Evolutionary conservation across 1,140 invertebrate species (phyloP), one percentile per base, ranked within the genome.

Genomic region (Atopsyche davidsoni): DNA sequence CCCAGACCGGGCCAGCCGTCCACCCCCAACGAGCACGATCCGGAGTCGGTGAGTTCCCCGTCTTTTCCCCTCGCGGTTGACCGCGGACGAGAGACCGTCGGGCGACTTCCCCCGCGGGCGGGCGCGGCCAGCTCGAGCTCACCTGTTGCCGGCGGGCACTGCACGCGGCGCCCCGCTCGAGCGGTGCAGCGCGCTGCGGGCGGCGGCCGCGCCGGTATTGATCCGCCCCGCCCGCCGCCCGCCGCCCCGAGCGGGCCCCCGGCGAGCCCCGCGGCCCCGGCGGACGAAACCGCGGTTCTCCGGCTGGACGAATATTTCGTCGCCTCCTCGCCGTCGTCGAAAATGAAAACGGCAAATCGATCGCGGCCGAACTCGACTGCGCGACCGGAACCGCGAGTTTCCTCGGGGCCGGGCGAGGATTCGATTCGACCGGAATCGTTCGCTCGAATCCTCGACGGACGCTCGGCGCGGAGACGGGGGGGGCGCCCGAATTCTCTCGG

Each of bases 1-100:
- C 68, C 69, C n/a, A 68, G 72, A 63, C 72, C 72, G 24, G 62
- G 69, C 14, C 72, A 74, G 60, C 66, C 72, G 65, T 74, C 72
- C 62, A 74, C 72, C 38, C 72, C 72, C 42, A 74, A 74, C 53
- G 65, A 70, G 13, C 72, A 74, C 51, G 72, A 74, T 62, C 69
- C 71, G 46, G 72, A 74, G 55, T 67, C 69, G 61, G 72, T 74
- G 64, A 71, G 69, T 69, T 25, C 18, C 14, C 21, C 6, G 36
- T 4, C 17, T 6, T 36, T 13, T 13, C 13, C n/a, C n/a, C n/a
- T n/a, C n/a, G n/a, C n/a, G n/a, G n/a, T n/a, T n/a, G n/a, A n/a
- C n/a, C n/a, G n/a, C n/a, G n/a, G n/a, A n/a, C n/a, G 14, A 16
- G 6, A 10, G 14, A 11, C 7, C 35, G n/a, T n/a, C n/a, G n/a